Evolutionary conservation across 1,140 invertebrate genomes (phyloP).

Genomic region (Conopomorpha cramerella): DNA sequence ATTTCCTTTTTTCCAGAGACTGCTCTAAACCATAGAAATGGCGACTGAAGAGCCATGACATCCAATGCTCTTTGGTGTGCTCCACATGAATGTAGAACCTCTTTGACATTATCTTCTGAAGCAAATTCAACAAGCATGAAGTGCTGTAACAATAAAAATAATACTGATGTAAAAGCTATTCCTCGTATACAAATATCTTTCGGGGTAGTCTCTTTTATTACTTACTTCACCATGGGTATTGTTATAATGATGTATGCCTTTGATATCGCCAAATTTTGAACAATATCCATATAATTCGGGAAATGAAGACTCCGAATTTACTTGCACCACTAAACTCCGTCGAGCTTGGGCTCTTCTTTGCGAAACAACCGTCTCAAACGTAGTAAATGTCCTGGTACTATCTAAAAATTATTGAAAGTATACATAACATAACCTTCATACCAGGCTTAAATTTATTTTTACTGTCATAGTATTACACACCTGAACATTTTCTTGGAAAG

Average conservation of each 20-base stretch:
- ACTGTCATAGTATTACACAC: constrained; percentile 20
- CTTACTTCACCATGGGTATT: constrained; percentile 39
- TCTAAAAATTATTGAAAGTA: constrained; percentile 51
- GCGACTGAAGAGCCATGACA: constrained; percentile 65
- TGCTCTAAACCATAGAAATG: constrained; percentile 73
- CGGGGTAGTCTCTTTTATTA: too few relatives aligned
- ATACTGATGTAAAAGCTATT: too few relatives aligned
- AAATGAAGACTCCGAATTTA: constrained; percentile 66
- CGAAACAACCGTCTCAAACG: constrained; percentile 40
- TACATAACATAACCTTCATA: constrained; percentile 37
- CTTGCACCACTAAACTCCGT: constrained; percentile 66
- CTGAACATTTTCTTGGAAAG: constrained; percentile 26
- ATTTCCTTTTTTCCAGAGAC: constrained; percentile 21
- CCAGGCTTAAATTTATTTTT: too few relatives aligned
- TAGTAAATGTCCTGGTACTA: constrained; percentile 28
- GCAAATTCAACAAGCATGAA: constrained; percentile 73
- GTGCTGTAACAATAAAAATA: too few relatives aligned
- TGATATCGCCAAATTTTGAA: constrained; percentile 62
- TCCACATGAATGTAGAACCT: constrained; percentile 40
- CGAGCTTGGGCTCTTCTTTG: constrained; percentile 62
- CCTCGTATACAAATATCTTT: too few relatives aligned
- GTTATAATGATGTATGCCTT: constrained; percentile 66
- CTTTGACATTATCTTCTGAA: constrained; percentile 36
- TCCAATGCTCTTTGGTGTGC: constrained; percentile 52
- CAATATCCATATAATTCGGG: constrained; percentile 68